These are phyloP conservation scores for Drosophila sechellia DNA, from an alignment of 1,140 invertebrate species.

Conservation along the genomic window DNA sequence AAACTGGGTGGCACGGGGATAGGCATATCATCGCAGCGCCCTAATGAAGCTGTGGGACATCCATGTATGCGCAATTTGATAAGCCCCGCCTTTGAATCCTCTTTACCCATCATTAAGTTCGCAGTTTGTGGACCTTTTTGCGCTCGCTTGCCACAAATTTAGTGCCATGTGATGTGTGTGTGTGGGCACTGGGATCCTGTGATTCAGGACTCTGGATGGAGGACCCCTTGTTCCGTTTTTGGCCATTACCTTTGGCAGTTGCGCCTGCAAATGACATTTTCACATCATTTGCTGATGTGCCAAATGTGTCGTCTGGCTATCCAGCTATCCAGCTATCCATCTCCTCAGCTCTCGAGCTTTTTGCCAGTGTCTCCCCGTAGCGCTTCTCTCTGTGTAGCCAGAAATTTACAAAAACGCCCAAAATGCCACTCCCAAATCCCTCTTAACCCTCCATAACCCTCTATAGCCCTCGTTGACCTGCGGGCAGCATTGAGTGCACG, in stretches of 20 bases:
- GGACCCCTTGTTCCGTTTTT: slow-evolving; percentile 16
- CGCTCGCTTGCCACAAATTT: slow-evolving; percentile 65
- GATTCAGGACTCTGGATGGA: not conserved
- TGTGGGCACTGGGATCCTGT: not conserved
- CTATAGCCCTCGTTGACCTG: slow-evolving; percentile 40
- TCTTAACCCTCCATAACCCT: slow-evolving; percentile 25
- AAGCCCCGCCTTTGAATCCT: slow-evolving; percentile 37
- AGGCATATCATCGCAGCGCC: not conserved
- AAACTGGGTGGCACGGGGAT: not conserved
- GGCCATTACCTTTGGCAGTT: slow-evolving; percentile 60
- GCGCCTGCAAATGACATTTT: slow-evolving; percentile 79
- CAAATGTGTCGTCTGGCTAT: slow-evolving; percentile 62
- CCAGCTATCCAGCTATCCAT: not conserved
- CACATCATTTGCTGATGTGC: slow-evolving; percentile 82
- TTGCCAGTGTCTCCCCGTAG: slow-evolving; percentile 14
- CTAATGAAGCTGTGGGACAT: slow-evolving; percentile 47
- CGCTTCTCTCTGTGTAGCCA: slow-evolving; percentile 1
- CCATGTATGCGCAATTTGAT: slow-evolving; percentile 69
- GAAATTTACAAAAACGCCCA: not conserved
- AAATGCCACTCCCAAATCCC: not conserved
- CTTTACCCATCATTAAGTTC: slow-evolving; percentile 79
- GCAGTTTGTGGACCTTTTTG: slow-evolving; percentile 75
- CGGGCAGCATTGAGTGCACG: slow-evolving; percentile 46
- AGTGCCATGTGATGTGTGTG: slow-evolving; percentile 37
- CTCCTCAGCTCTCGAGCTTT: slow-evolving; percentile 4